Conservation (phyloP, 2,113 vertebrate species). For the Eupsittula cactorum region DNA sequence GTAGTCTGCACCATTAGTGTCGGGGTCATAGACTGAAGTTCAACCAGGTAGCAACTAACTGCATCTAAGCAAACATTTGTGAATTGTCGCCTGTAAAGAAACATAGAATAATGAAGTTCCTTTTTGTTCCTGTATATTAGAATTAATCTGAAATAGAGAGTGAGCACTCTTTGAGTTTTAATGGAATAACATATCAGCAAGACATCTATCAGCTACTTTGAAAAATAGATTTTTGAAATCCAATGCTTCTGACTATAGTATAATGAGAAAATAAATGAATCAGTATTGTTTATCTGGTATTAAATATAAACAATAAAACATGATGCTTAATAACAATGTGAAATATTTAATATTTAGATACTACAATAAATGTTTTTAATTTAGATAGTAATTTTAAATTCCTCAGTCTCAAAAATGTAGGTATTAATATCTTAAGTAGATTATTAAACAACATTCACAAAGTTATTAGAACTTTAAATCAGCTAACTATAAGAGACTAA, state of each 20-base stretch:
- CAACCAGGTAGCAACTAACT: constrained; percentile 93
- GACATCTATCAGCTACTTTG: not conserved
- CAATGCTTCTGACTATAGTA: not conserved
- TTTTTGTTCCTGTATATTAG: not conserved
- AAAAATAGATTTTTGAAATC: not conserved
- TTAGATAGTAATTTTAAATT: not conserved
- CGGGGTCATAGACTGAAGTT: constrained; percentile 92
- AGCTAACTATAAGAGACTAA: not conserved
- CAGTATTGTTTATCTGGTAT: not conserved
- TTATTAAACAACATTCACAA: not conserved
- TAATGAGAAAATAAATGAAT: not conserved
- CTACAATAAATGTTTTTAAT: not conserved
- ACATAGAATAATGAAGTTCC: not conserved
- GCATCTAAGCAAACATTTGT: constrained; percentile 93
- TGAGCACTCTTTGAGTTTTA: not conserved
- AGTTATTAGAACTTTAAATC: not conserved
- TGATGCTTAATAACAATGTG: not conserved
- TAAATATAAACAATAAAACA: not conserved
- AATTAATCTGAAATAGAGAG: not conserved
- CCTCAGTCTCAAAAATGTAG: not conserved
- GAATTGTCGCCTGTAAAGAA: constrained; percentile 84
- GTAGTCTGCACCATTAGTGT: constrained; percentile 83
- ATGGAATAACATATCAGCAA: not conserved
- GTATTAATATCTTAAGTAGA: not conserved
- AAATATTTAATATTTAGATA: not conserved